These are phyloP conservation scores for Yponomeuta malinellus DNA, from an alignment of 2,888 invertebrate species.

Conservation along the genomic window DNA sequence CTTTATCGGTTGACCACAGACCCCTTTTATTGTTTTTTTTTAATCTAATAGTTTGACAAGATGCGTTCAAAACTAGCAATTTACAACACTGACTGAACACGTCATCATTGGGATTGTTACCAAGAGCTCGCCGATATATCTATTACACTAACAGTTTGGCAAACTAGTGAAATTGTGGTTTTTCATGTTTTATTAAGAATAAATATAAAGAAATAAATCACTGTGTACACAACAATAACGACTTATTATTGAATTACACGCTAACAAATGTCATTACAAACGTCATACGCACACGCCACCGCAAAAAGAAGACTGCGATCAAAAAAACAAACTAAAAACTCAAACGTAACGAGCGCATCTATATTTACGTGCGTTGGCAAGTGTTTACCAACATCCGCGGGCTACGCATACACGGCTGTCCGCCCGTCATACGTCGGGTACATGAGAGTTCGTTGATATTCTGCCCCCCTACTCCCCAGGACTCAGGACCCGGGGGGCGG, in stretches of 20 bases:
- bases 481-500: conserved; percentile 18
- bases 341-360: neutral
- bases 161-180: no score
- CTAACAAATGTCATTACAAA: neutral
- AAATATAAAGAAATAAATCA: neutral
- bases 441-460: conserved; percentile 73
- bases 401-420: conserved; percentile 47
- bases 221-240: neutral
- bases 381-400: conserved; percentile 68
- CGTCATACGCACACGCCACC: conserved; percentile 1
- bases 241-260: neutral
- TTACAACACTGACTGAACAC: neutral
- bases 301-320: conserved; percentile 15
- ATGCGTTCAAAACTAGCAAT: no score
- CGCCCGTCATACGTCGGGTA: conserved; percentile 61
- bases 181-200: no score
- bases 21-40: no score
- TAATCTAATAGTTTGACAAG: no score
- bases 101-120: neutral
- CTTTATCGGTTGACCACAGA: no score
- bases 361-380: conserved; percentile 35
- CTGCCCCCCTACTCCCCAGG: conserved; percentile 35
- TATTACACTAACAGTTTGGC: no score
- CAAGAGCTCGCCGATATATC: no score
- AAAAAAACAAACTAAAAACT: conserved; percentile 10